A percentile compares a stretch with the other conserved stretches of the same genome.
Conservation (phyloP, 2,888 invertebrate species). For the Agrochola lota region DNA sequence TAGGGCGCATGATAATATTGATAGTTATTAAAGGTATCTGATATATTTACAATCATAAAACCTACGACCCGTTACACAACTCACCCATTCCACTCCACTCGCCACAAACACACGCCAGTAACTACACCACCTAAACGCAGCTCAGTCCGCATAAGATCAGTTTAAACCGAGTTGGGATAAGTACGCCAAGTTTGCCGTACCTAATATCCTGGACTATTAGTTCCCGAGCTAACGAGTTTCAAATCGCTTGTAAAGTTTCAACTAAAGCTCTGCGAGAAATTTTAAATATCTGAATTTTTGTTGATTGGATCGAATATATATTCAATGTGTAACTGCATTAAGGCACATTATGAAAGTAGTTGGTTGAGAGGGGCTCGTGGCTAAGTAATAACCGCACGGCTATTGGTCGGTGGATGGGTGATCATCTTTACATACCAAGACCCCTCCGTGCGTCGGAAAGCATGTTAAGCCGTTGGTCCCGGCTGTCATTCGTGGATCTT, state of each 20-base stretch:
- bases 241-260: slow-evolving; percentile 57
- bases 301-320: slow-evolving; percentile 8
- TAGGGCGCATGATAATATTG: neutral
- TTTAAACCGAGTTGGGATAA: slow-evolving; percentile 66
- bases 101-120: slow-evolving; percentile 24
- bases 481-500: too few species aligned
- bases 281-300: slow-evolving; percentile 3
- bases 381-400: too few species aligned
- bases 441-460: too few species aligned
- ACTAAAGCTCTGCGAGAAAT: neutral
- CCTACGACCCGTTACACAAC: neutral
- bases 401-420: too few species aligned
- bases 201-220: slow-evolving; percentile 65
- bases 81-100: slow-evolving; percentile 4
- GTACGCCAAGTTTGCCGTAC: slow-evolving; percentile 60
- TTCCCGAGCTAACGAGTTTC: slow-evolving; percentile 58
- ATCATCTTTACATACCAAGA: too few species aligned
- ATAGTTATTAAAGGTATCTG: neutral
- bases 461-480: too few species aligned
- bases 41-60: neutral
- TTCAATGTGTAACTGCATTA: too few species aligned
- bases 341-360: too few species aligned
- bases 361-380: too few species aligned
- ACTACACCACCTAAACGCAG: slow-evolving; percentile 39
- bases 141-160: slow-evolving; percentile 54